Conservation (phyloP, 1,140 invertebrate species). For the Gyrodactylus salaris region DNA sequence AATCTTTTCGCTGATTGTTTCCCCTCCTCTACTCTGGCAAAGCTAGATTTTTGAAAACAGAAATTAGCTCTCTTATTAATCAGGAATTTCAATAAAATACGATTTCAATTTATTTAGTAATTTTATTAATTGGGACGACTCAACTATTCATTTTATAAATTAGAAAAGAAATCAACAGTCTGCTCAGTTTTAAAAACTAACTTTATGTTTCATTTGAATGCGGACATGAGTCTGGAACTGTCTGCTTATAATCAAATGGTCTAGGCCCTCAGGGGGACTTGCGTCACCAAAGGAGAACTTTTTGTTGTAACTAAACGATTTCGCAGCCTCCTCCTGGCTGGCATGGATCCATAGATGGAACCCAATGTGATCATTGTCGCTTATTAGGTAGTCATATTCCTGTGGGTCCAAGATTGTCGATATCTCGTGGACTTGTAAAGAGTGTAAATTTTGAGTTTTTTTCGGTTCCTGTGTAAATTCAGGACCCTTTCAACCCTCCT, state of each 20-base stretch:
- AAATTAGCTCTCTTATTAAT: too few relatives aligned
- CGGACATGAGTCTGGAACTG: not conserved
- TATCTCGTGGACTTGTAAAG: not conserved
- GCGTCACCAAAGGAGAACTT: too few relatives aligned
- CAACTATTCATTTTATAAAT: too few relatives aligned
- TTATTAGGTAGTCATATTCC: not conserved
- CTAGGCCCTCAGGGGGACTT: too few relatives aligned
- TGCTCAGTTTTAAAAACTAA: not conserved
- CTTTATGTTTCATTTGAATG: not conserved
- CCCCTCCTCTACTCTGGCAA: not conserved
- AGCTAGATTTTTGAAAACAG: not conserved
- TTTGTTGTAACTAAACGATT: not conserved
- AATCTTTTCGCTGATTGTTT: not conserved
- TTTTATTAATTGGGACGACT: too few relatives aligned
- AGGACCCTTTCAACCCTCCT: too few relatives aligned
- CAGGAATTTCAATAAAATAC: too few relatives aligned
- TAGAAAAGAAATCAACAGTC: too few relatives aligned
- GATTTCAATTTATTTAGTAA: too few relatives aligned
- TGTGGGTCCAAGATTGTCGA: not conserved
- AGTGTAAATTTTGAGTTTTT: too few relatives aligned
- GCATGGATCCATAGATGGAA: not conserved
- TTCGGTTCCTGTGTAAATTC: too few relatives aligned
- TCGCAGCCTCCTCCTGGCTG: not conserved
- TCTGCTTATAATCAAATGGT: too few relatives aligned
- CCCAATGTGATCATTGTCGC: not conserved